These are phyloP conservation scores for Drosophila bifasciata DNA, from an alignment of 1,140 invertebrate species.

Conservation along the genomic window DNA sequence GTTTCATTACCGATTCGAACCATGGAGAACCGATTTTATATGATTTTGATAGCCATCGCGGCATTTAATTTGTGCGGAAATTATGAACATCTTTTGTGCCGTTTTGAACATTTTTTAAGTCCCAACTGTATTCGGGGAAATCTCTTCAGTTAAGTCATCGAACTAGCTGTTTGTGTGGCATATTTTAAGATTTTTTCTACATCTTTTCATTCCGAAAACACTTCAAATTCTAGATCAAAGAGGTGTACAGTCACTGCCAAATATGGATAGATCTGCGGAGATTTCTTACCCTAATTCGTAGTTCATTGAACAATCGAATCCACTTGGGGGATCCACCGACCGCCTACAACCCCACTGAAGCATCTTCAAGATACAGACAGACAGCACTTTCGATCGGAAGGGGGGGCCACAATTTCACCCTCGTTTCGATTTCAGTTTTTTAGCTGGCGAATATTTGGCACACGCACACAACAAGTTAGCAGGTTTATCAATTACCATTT, in stretches of 20 bases:
- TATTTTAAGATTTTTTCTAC: too few relatives aligned
- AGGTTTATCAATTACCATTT: conserved; percentile 54
- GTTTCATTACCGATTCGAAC: conserved; percentile 28
- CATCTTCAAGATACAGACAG: conserved; percentile 14
- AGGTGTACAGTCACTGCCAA: too few relatives aligned
- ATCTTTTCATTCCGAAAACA: too few relatives aligned
- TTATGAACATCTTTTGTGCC: background rate
- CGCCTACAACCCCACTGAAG: conserved; percentile 11
- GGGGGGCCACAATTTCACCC: too few relatives aligned
- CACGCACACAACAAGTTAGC: conserved; percentile 57
- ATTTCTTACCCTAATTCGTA: conserved; percentile 34
- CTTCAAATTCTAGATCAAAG: too few relatives aligned
- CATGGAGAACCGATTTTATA: conserved; percentile 21
- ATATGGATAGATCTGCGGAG: background rate
- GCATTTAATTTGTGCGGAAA: conserved; percentile 7
- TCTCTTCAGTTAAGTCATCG: too few relatives aligned
- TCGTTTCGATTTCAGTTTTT: conserved; percentile 17
- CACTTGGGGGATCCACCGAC: background rate
- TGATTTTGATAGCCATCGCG: conserved; percentile 4
- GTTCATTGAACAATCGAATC: conserved; percentile 2
- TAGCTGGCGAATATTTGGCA: conserved; percentile 20
- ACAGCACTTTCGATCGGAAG: conserved; percentile 26
- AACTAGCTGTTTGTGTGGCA: too few relatives aligned
- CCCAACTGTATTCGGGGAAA: too few relatives aligned
- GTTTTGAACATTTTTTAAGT: too few relatives aligned